Conservation (phyloP, 2,888 invertebrate species). For the Urechis unicinctus region DNA sequence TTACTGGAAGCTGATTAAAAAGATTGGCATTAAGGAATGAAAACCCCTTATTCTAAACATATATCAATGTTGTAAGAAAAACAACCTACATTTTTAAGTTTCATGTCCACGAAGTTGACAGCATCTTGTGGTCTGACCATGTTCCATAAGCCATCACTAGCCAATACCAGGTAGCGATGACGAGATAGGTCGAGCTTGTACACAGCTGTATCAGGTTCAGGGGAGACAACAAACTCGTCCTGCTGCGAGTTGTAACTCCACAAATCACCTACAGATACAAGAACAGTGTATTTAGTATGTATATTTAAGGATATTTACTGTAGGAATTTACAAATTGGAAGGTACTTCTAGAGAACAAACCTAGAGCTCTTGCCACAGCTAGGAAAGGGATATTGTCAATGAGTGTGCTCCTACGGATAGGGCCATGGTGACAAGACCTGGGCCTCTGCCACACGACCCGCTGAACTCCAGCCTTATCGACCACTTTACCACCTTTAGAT, state of each 20-base stretch:
- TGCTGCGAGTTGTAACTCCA: constrained; percentile 93
- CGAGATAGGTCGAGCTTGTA: constrained; percentile 69
- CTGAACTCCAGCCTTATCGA: constrained; percentile 76
- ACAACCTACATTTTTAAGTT: neutral
- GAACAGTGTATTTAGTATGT: neutral
- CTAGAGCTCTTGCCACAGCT: constrained; percentile 90
- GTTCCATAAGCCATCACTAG: constrained; percentile 96
- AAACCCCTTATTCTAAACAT: too few species aligned
- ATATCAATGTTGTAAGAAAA: too few species aligned
- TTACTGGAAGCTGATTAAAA: too few species aligned
- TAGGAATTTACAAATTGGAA: too few species aligned
- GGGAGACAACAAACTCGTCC: constrained; percentile 93
- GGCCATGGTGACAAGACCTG: constrained; percentile 63
- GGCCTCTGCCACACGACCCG: constrained; percentile 97
- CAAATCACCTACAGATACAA: constrained; percentile 66
- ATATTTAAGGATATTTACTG: neutral
- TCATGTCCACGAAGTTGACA: constrained; percentile 51
- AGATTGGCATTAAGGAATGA: too few species aligned
- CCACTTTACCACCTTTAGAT: constrained; percentile 55
- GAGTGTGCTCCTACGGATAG: constrained; percentile 79
- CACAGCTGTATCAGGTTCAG: constrained; percentile 90
- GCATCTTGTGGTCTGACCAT: constrained; percentile 80
- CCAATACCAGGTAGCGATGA: constrained; percentile 76
- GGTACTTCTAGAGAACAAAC: too few species aligned
- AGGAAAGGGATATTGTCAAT: constrained; percentile 57